Base-by-base conservation (phyloP, 2,113 vertebrate species). In the Xenopus laevis region DNA sequence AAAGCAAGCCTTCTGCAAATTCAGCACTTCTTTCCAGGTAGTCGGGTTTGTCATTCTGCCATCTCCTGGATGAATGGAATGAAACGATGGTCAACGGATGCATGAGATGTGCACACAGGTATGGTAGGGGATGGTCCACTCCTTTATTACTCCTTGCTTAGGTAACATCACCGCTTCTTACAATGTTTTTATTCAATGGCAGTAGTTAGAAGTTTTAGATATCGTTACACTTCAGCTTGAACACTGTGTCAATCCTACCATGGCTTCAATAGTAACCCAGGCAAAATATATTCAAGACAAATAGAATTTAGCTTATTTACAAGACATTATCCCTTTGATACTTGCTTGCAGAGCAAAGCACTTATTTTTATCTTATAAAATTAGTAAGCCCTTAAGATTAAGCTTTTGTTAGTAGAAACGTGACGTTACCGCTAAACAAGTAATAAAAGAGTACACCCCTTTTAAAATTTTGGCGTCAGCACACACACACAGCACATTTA, bases 361-460 rank as follows among this genome's bases (percentile, higher is more conserved):
- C 83, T 82, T 88, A 83, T 77, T 87, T 40, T 92, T 89, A 85
- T 86, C 83, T 85, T 85, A 83, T 83, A 87, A 88, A 90, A 89
- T 91, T 90, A 90, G 84, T 78, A 30, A 82, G 87, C 87, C 82
- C 0, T 84, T 86, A 87, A 89, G 82, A 87, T 87, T 87, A 84
- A 87, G 89, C 88, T 90, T 92, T 89, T 88, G 92, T 93, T 94
- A 92, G 92, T 93, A 93, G 89, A 93, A 92, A 93, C 89, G 96
- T 98, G 96, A 98, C 96, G 97, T 98, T 99, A 99, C 97, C 96
- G 86, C 93, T 97, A 95, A 98, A 96, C 93, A 94, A 99, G 95
- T 95, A 94, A 98, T 98, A 99, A 98, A 98, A 99, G 95, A 99
- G 97, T 98, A 93, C 97, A 96, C 95, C 96, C 95, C 92, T 91